Percentiles rank a stretch among this genome's conserved stretches.
These are phyloP conservation scores for Sciurus vulgaris DNA, from an alignment of 2,797 vertebrate species.

Conservation along the genomic window DNA sequence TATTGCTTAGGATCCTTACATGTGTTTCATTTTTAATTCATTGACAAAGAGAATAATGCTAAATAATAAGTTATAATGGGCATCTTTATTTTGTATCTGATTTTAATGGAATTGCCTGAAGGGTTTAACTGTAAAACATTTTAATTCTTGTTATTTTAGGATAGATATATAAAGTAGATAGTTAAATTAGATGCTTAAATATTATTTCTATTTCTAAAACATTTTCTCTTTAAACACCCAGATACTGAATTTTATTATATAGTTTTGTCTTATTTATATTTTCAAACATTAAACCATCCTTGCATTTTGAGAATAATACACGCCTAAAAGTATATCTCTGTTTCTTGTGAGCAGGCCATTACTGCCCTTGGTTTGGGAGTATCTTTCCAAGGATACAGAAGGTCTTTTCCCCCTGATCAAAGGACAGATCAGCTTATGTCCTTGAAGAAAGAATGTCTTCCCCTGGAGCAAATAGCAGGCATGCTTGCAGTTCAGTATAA, in stretches of 20 bases:
- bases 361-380: not conserved
- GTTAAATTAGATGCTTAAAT: constrained; percentile 24
- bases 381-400: not conserved
- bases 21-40: constrained; percentile 50
- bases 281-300: constrained; percentile 68
- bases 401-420: not conserved
- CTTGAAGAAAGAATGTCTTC: not conserved
- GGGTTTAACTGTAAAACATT: not conserved
- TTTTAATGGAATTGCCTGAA: constrained; percentile 20
- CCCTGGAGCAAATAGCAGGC: not conserved
- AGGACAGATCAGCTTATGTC: constrained; percentile 48
- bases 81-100: constrained; percentile 54
- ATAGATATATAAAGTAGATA: constrained; percentile 48
- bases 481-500: not conserved
- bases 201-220: constrained; percentile 29
- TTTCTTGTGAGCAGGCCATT: not conserved
- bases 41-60: constrained; percentile 59
- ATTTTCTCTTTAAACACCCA: not conserved
- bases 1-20: not conserved
- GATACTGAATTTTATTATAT: not conserved
- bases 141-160: constrained; percentile 7
- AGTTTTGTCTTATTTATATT: constrained; percentile 7
- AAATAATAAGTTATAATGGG: constrained; percentile 37
- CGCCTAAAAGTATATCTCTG: not conserved
- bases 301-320: constrained; percentile 53